Evolutionary conservation across 2,888 invertebrate genomes (phyloP).

Genomic region (Lasioglossum oenotherae): DNA sequence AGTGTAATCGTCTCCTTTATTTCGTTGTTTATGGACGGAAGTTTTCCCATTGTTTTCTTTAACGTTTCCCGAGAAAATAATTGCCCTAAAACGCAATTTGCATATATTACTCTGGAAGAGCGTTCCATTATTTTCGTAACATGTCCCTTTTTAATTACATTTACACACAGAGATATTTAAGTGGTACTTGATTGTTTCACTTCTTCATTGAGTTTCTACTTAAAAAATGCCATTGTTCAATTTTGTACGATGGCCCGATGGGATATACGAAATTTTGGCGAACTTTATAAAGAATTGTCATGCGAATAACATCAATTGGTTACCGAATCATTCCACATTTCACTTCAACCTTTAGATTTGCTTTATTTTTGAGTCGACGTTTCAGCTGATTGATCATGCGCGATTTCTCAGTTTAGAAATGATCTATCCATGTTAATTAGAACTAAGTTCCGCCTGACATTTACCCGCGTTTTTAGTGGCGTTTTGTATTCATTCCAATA

Average conservation of each 20-base stretch:
- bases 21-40: neutral
- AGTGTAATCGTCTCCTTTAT: neutral
- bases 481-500: neutral
- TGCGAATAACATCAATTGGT: neutral
- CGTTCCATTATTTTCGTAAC: neutral
- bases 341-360: neutral
- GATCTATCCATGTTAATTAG: neutral
- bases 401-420: neutral
- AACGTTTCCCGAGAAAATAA: neutral
- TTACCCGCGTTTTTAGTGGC: neutral
- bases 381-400: neutral
- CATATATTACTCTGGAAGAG: neutral
- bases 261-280: neutral
- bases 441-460: neutral
- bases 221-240: neutral
- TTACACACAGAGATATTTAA: neutral
- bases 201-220: neutral
- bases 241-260: neutral
- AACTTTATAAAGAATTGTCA: neutral
- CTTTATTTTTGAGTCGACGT: neutral
- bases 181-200: neutral
- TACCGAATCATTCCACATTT: neutral
- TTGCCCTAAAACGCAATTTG: neutral
- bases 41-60: neutral
- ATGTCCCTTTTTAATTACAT: neutral